Evolutionary conservation across 2,888 invertebrate genomes (phyloP), one percentile per base, ranked within the genome.

Genomic region (Plagiodera versicolora): DNA sequence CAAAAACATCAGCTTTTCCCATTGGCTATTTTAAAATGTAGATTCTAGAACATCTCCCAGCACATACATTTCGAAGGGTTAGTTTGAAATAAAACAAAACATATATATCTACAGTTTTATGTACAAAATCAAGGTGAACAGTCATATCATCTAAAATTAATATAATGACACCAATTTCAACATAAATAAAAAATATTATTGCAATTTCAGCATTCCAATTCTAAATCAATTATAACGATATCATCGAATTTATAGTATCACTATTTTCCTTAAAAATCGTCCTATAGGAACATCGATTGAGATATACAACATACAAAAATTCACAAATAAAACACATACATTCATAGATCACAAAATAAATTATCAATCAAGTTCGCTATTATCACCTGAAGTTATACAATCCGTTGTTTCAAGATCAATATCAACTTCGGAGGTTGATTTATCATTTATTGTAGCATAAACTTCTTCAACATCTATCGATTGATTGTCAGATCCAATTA

Each of bases 291-390:
- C 16, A 50, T 30, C 50, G 32, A 28, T 30, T 30, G 6, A 5
- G 32, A 51, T 51, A 51, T 32, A 35, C 32, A 51, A 51, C 51
- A 51, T 66, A 66, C 67, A 67, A 66, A 65, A 64, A 62, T 58
- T 56, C 64, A 61, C 56, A 67, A 65, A 66, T 63, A 63, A 57
- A 64, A 65, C 60, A 65, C 65, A 59, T 58, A 69, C 67, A 60
- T 35, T 48, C 63, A 64, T 67, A 67, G 63, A 68, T 69, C 67
- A 70, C 56, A 71, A 70, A 69, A 68, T 66, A 28, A 60, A 53
- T 61, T 68, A 70, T 70, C 68, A 70, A 69, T 69, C 69, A 58
- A 61, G 60, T 60, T 65, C 67, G 60, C 58, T 60, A 63, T 60
- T 65, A 67, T 65, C 62, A 62, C 60, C 65, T 8, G 54, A 35